A percentile compares a stretch with the other conserved stretches of the same genome.
Evolutionary conservation across 2,888 invertebrate genomes (phyloP).

Genomic region (Paralinhomoeus sp.): DNA sequence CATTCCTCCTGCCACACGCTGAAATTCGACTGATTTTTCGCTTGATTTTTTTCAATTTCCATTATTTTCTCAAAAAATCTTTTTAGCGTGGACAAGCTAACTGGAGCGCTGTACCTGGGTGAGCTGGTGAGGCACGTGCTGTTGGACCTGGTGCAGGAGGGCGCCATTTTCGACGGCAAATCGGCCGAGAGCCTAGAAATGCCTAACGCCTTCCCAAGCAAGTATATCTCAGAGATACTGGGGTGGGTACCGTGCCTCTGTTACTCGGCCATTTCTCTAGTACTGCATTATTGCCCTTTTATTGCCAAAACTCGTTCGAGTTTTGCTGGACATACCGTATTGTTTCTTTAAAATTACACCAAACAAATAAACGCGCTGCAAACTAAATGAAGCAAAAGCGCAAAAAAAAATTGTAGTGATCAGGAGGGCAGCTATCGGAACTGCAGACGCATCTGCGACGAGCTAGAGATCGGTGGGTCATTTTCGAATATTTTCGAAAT

Average conservation of each 20-base stretch:
- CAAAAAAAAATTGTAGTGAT: too few species aligned
- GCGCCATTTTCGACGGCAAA: slow-evolving; percentile 18
- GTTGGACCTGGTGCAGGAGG: slow-evolving; percentile 19
- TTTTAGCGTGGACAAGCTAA: slow-evolving; percentile 23
- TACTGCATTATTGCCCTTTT: background rate
- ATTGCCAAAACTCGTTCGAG: background rate
- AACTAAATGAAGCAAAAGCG: too few species aligned
- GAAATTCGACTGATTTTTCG: too few species aligned
- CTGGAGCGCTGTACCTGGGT: slow-evolving; percentile 26
- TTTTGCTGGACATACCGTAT: too few species aligned
- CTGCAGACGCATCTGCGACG: slow-evolving; percentile 23
- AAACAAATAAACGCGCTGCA: too few species aligned
- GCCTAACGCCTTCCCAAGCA: slow-evolving; percentile 23
- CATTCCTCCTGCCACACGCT: too few species aligned
- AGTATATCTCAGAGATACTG: slow-evolving; percentile 24
- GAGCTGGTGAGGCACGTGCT: slow-evolving; percentile 21
- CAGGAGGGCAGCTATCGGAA: slow-evolving; percentile 17
- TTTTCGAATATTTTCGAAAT: too few species aligned
- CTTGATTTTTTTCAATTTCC: too few species aligned
- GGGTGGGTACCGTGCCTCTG: slow-evolving; percentile 9
- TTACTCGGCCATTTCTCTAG: background rate
- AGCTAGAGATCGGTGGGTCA: slow-evolving; percentile 20
- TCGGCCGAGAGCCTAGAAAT: slow-evolving; percentile 17
- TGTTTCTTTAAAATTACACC: too few species aligned
- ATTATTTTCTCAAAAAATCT: too few species aligned